phyloP scores from a whole-genome alignment of 2,888 invertebrate genomes.

The Acleris literana region DNA sequence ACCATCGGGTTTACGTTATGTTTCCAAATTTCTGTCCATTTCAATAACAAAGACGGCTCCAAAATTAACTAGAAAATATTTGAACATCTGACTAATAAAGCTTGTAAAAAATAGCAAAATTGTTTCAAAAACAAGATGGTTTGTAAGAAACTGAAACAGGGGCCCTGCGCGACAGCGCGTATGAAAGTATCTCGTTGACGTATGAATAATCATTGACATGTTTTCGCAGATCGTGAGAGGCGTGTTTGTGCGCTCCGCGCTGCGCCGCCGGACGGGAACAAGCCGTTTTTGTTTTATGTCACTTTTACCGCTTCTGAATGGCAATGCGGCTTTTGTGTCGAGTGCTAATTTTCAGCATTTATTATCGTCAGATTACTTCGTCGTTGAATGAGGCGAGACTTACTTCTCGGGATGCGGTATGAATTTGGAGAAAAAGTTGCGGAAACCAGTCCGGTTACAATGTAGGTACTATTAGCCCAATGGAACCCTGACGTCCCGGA shows the following conservation, averaged over 20 bases:
- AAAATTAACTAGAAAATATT: too few species aligned
- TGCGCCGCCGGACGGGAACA: constrained; percentile 47
- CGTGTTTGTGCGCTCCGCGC: constrained; percentile 20
- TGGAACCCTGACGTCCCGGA: too few species aligned
- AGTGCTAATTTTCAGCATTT: constrained; percentile 63
- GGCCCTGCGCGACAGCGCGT: too few species aligned
- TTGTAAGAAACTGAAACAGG: too few species aligned
- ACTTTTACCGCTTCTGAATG: constrained; percentile 57
- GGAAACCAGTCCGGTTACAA: too few species aligned
- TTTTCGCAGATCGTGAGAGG: constrained; percentile 30
- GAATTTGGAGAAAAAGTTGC: too few species aligned
- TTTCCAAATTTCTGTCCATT: too few species aligned
- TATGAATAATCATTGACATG: constrained; percentile 37
- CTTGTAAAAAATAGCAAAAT: not conserved
- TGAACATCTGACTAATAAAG: too few species aligned
- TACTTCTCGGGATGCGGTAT: constrained; percentile 9
- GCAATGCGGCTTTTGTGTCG: constrained; percentile 57
- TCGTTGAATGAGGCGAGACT: constrained; percentile 45
- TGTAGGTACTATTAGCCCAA: too few species aligned
- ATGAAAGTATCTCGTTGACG: constrained; percentile 20
- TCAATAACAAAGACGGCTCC: too few species aligned
- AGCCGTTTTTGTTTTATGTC: constrained; percentile 69
- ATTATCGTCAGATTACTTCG: constrained; percentile 65
- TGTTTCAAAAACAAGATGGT: too few species aligned
- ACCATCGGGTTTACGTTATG: too few species aligned